Base-by-base conservation (phyloP, 2,888 invertebrate species). In the Lissonota sp. region DNA sequence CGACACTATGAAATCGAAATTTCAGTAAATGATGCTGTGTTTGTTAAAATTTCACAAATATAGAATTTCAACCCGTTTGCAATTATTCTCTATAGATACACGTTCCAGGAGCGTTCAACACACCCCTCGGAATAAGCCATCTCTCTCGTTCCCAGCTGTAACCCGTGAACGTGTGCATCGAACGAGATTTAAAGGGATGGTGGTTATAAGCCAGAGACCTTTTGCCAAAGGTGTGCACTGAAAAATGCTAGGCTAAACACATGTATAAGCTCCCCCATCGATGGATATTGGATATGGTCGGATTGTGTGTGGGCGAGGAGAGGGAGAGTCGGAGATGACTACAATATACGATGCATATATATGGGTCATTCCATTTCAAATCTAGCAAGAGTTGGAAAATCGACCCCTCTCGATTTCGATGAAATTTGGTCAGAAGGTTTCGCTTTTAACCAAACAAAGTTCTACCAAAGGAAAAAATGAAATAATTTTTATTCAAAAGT, bases 201-300 rank as follows among this genome's bases (percentile, higher is more conserved):
- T 83, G 87, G 86, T 85, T 84, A 75, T 76, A 83, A 84, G 80
- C 12, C 26, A 26, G 76, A 49, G 72, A 12, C 49, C 77, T 64
- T 87, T 89, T 83, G 85, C 83, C 84, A 76, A 88, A 90, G 90
- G 90, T 90, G 90, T 83, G 86, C 88, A 83, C 86, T 86, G 88
- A 83, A 88, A 89, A 87, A 89, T 88, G 85, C 87, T 82, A 62
- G 69, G 63, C 77, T 63, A 73, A 26, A 26, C 26, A 26, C 26
- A 26, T 26, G 55, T 63, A 64, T 77, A 73, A 77, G 57, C 63
- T 85, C 78, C 71, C 80, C 77, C 78, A 42, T 67, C 85, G 83
- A 88, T 88, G 84, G 86, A 87, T 88, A 89, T 89, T 87, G 87
- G 88, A 88, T 88, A 88, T 85, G 87, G 75, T 72, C 39, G 81